A percentile compares a stretch with the other conserved stretches of the same genome.
phyloP scores from a whole-genome alignment of 1,140 invertebrate species.

The Neomicropteryx cornuta region DNA sequence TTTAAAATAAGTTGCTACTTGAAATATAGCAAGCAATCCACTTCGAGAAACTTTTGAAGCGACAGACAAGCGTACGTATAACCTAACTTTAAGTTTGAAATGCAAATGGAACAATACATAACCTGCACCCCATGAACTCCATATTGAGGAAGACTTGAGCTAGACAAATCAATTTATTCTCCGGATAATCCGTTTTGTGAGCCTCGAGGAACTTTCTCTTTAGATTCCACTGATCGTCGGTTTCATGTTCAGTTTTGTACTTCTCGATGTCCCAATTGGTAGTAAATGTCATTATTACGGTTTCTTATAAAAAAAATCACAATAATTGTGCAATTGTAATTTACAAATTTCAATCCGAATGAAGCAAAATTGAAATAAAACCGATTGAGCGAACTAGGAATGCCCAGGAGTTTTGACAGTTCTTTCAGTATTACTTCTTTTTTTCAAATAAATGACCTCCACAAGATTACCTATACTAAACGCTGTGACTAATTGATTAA shows the following conservation, averaged over 20 bases:
- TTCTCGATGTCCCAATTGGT: constrained; percentile 50
- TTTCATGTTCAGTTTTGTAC: constrained; percentile 60
- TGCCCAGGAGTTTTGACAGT: constrained; percentile 1
- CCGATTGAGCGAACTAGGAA: neutral
- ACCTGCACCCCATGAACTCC: constrained; percentile 72
- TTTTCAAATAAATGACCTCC: neutral
- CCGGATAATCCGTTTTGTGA: constrained; percentile 59
- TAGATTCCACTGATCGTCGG: constrained; percentile 73
- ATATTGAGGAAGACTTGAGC: constrained; percentile 75
- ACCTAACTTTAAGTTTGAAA: too few relatives aligned
- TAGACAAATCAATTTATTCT: constrained; percentile 67
- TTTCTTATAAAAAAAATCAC: constrained; percentile 1
- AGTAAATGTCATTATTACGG: constrained; percentile 14
- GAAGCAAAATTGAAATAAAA: neutral
- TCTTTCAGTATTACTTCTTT: constrained; percentile 2
- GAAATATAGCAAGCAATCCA: too few relatives aligned
- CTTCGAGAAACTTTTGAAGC: too few relatives aligned
- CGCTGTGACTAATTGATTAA: too few relatives aligned
- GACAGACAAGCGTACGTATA: too few relatives aligned
- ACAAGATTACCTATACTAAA: too few relatives aligned
- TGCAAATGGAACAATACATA: too few relatives aligned
- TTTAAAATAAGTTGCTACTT: too few relatives aligned
- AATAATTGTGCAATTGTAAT: neutral
- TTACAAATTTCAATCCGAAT: neutral
- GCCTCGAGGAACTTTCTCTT: constrained; percentile 59